phyloP scores from a whole-genome alignment of 2,888 invertebrate genomes.

The Mylabris sibirica region DNA sequence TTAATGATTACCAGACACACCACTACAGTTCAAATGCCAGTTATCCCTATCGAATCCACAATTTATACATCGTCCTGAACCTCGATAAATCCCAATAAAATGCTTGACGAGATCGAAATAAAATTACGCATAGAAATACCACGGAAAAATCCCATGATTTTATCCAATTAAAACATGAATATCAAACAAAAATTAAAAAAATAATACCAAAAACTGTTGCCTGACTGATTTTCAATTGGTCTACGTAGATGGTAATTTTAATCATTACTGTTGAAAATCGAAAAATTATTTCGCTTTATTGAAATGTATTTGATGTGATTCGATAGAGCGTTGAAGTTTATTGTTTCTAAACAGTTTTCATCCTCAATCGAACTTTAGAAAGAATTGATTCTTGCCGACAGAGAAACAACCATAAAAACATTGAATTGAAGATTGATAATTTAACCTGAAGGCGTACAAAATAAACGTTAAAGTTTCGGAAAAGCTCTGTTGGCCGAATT shows the following conservation, averaged over 20 bases:
- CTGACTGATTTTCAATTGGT: background rate
- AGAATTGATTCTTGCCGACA: background rate
- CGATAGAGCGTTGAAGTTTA: background rate
- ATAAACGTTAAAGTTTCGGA: background rate
- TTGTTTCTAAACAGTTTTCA: background rate
- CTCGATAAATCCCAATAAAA: conserved; percentile 9
- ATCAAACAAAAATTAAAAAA: background rate
- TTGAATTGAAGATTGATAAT: background rate
- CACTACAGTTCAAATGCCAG: background rate
- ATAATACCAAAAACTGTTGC: background rate
- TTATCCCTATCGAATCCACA: background rate
- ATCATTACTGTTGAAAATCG: no score
- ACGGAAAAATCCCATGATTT: background rate
- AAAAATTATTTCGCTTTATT: no score
- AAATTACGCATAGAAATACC: background rate
- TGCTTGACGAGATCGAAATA: background rate
- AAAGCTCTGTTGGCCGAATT: no score
- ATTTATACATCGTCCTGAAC: background rate
- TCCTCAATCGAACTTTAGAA: background rate
- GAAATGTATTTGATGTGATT: no score
- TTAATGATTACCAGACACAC: background rate
- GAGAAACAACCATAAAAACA: background rate
- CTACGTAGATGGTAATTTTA: background rate
- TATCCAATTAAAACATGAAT: conserved; percentile 2
- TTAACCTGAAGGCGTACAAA: background rate